These are phyloP conservation scores for Otocyon megalotis DNA, from an alignment of 2,113 vertebrate species.

Conservation along the genomic window DNA sequence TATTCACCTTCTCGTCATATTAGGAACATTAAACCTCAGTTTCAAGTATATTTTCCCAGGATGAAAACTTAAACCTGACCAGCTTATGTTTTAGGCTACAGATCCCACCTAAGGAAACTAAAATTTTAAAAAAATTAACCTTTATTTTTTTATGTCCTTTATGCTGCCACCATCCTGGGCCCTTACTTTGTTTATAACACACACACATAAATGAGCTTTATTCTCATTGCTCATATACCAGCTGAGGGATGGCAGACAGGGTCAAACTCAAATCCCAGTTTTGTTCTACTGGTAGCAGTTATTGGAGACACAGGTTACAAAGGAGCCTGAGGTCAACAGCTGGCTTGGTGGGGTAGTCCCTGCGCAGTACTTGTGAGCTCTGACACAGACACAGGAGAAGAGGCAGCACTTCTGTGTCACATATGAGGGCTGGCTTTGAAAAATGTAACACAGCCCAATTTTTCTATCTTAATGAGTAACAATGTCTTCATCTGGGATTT, in stretches of 20 bases:
- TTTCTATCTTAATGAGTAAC: neutral
- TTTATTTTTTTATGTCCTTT: neutral
- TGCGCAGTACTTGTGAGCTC: neutral
- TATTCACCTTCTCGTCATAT: neutral
- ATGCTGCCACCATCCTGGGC: neutral
- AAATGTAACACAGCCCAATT: neutral
- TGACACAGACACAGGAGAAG: neutral
- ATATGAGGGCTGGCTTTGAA: neutral
- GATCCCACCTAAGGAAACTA: neutral
- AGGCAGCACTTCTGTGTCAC: neutral
- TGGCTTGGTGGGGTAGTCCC: neutral
- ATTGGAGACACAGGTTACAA: neutral
- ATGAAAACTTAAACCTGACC: neutral
- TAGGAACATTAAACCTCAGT: neutral
- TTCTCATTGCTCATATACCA: neutral
- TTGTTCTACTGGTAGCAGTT: neutral
- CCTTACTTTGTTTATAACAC: neutral
- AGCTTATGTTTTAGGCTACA: neutral
- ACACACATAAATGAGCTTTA: neutral
- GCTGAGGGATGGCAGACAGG: neutral
- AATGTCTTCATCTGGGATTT: neutral
- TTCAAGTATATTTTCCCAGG: conserved; percentile 1
- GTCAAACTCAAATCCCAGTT: neutral
- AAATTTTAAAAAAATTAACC: neutral
- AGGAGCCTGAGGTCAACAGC: neutral